These are phyloP conservation scores for Callionymus lyra DNA, from an alignment of 2,113 vertebrate genomes.

Conservation along the genomic window DNA sequence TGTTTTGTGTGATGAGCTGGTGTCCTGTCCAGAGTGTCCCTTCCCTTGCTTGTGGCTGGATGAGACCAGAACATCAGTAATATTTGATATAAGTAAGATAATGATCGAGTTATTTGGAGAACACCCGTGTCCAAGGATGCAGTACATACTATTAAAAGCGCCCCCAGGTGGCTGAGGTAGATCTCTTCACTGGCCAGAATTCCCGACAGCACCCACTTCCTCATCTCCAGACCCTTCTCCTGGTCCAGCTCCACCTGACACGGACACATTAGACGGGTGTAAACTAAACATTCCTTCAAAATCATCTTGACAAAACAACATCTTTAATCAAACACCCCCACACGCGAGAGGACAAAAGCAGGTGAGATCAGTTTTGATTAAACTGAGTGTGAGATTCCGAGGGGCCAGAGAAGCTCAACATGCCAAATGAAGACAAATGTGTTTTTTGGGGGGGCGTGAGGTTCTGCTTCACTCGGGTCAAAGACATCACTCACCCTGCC, in stretches of 20 bases:
- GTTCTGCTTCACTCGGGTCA: conserved; percentile 33
- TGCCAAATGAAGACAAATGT: conserved; percentile 30
- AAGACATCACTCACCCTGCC: conserved; percentile 43
- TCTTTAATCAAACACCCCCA: conserved; percentile 13
- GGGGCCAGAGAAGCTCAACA: conserved; percentile 17
- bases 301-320: not conserved
- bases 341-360: conserved; percentile 6
- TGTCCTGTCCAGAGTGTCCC: too few relatives aligned
- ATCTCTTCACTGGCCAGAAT: conserved; percentile 95
- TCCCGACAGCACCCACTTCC: conserved; percentile 95
- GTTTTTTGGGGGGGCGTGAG: conserved; percentile 8
- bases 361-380: conserved; percentile 33
- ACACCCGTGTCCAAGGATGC: not conserved
- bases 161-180: conserved; percentile 91
- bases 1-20: too few relatives aligned
- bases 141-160: conserved; percentile 81
- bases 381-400: conserved; percentile 47
- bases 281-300: too few relatives aligned
- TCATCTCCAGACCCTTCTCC: conserved; percentile 95
- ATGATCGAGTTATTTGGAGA: too few relatives aligned
- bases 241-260: conserved; percentile 83
- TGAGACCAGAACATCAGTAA: too few relatives aligned
- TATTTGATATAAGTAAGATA: too few relatives aligned
- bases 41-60: too few relatives aligned
- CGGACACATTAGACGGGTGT: not conserved